phyloP scores from a whole-genome alignment of 1,140 invertebrate species.

The Diplogasteroides magnus region DNA sequence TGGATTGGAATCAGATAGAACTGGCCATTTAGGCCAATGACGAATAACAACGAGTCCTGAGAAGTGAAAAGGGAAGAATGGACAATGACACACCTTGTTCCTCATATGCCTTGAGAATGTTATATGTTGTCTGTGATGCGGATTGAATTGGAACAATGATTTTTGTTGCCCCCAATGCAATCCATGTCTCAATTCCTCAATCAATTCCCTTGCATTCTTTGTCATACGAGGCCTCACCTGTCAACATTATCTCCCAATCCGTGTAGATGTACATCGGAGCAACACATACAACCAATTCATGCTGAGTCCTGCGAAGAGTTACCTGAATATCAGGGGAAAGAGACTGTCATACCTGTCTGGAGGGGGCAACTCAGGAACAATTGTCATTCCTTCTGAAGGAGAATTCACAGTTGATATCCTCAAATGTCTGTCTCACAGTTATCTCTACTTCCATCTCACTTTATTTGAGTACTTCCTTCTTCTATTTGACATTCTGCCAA shows the following conservation, averaged over 20 bases:
- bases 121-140: constrained; percentile 40
- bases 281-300: constrained; percentile 52
- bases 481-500: constrained; percentile 50
- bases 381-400: too few relatives aligned
- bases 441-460: background rate
- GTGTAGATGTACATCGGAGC: constrained; percentile 55
- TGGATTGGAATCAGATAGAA: constrained; percentile 53
- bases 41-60: constrained; percentile 49
- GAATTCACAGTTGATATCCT: constrained; percentile 12
- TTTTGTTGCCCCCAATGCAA: constrained; percentile 53
- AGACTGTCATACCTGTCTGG: too few relatives aligned
- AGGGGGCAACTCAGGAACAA: too few relatives aligned
- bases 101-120: constrained; percentile 49
- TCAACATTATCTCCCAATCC: constrained; percentile 53
- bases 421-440: too few relatives aligned
- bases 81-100: constrained; percentile 31
- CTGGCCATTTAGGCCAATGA: constrained; percentile 54
- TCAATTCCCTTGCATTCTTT: background rate
- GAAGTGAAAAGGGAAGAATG: background rate
- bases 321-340: too few relatives aligned
- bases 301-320: constrained; percentile 8
- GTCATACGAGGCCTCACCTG: constrained; percentile 21
- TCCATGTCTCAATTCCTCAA: constrained; percentile 42
- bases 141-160: constrained; percentile 54
- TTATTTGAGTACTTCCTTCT: too few relatives aligned